phyloP scores from a whole-genome alignment of 37 sponge, comb jelly and placozoan species.

The Petrosia ficiformis region DNA sequence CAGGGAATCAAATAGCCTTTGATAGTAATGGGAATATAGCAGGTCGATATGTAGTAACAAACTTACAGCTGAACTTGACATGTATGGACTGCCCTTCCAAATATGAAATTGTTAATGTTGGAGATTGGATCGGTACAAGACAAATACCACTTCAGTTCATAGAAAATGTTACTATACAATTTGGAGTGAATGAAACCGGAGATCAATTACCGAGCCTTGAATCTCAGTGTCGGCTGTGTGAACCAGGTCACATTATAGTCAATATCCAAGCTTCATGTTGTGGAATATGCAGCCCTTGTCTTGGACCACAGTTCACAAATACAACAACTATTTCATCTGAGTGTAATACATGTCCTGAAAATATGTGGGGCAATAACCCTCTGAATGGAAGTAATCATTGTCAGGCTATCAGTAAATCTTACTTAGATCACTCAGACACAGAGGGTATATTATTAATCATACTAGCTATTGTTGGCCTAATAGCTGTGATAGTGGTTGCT shows the following conservation, averaged over 20 bases:
- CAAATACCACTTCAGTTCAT: neutral
- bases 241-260: slow-evolving; percentile 28
- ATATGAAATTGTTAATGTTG: slow-evolving; percentile 24
- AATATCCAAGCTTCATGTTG: slow-evolving; percentile 44
- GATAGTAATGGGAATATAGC: slow-evolving; percentile 51
- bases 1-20: slow-evolving; percentile 59
- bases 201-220: neutral
- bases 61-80: slow-evolving; percentile 31
- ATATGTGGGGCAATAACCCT: slow-evolving; percentile 64
- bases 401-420: slow-evolving; percentile 11
- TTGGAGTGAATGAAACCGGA: slow-evolving; percentile 28
- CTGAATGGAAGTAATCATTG: slow-evolving; percentile 44
- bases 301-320: slow-evolving; percentile 36
- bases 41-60: slow-evolving; percentile 50
- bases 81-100: neutral
- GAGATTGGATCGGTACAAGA: slow-evolving; percentile 44
- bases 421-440: slow-evolving; percentile 16
- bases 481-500: slow-evolving; percentile 9
- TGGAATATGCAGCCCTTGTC: slow-evolving; percentile 64
- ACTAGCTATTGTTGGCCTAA: slow-evolving; percentile 34
- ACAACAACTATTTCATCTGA: neutral
- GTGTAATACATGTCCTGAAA: slow-evolving; percentile 53
- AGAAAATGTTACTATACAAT: slow-evolving; percentile 14
- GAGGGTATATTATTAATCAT: slow-evolving; percentile 30
- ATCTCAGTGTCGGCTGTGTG: slow-evolving; percentile 63